Conservation (phyloP, 2,113 vertebrate genomes). For the Lanius collurio region DNA sequence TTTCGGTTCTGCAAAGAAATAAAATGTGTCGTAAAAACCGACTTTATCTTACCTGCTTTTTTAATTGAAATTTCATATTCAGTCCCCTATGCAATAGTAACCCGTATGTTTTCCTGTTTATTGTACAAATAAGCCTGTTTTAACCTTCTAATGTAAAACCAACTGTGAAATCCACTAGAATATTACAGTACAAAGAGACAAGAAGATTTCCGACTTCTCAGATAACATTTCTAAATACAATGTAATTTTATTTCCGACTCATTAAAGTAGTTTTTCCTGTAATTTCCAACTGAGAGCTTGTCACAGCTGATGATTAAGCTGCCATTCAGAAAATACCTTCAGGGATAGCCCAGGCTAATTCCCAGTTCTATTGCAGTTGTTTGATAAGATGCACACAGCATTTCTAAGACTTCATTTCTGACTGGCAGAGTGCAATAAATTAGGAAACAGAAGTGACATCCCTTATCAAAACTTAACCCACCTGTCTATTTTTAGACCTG, state of each 20-base stretch:
- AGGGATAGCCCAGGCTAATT: neutral
- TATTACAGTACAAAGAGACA: neutral
- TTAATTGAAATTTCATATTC: neutral
- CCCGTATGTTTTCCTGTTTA: neutral
- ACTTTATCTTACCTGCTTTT: neutral
- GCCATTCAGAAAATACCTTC: neutral
- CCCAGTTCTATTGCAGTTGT: neutral
- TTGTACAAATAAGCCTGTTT: neutral
- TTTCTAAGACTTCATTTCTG: neutral
- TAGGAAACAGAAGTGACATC: slow-evolving; percentile 10
- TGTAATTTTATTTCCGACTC: neutral
- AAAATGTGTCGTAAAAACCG: neutral
- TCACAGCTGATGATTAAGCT: neutral
- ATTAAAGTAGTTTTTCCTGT: neutral
- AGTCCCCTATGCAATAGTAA: neutral
- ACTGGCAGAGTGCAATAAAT: neutral
- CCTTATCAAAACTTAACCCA: slow-evolving; percentile 1
- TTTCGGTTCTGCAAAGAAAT: slow-evolving; percentile 6
- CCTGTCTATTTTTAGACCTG: neutral
- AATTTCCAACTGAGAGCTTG: neutral
- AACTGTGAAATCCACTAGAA: neutral
- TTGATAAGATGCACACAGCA: neutral
- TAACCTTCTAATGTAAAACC: neutral
- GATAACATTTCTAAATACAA: neutral
- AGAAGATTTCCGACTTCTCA: neutral